Evolutionary conservation across 2,797 vertebrate genomes (phyloP).

Genomic region (Enteromius mattozi): DNA sequence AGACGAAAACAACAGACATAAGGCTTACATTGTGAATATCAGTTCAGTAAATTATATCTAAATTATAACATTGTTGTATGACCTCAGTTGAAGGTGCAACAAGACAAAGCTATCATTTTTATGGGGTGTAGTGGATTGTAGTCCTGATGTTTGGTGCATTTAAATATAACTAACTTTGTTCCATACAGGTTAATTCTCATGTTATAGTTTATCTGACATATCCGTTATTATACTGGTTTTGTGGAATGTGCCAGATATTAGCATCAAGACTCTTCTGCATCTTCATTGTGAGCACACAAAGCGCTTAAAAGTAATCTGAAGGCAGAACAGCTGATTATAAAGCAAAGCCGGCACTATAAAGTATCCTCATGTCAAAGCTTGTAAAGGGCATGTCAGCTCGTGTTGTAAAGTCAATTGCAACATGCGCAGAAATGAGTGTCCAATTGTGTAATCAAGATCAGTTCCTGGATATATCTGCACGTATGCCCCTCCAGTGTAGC

Average conservation of each 20-base stretch:
- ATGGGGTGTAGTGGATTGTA: not conserved
- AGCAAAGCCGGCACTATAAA: not conserved
- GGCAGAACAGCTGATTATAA: conserved; percentile 7
- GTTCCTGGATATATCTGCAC: not conserved
- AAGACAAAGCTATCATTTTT: not conserved
- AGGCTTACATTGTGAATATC: too few relatives aligned
- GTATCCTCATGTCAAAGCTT: not conserved
- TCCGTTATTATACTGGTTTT: not conserved
- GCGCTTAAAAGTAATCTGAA: not conserved
- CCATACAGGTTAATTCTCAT: not conserved
- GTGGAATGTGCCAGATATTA: not conserved
- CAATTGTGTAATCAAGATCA: conserved; percentile 30
- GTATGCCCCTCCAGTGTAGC: not conserved
- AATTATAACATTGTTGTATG: not conserved
- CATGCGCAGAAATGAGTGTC: conserved; percentile 23
- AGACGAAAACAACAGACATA: too few relatives aligned
- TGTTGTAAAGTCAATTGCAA: conserved; percentile 46
- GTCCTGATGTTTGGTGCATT: not conserved
- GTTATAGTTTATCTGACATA: not conserved
- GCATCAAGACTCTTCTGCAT: not conserved
- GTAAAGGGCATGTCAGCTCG: conserved; percentile 23
- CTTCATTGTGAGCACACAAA: too few relatives aligned
- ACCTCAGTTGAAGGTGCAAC: not conserved
- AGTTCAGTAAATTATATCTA: not conserved
- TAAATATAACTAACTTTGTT: not conserved